A percentile compares a stretch with the other conserved stretches of the same genome.
Evolutionary conservation across 2,888 invertebrate genomes (phyloP).

Genomic region (Dryobotodes eremita): DNA sequence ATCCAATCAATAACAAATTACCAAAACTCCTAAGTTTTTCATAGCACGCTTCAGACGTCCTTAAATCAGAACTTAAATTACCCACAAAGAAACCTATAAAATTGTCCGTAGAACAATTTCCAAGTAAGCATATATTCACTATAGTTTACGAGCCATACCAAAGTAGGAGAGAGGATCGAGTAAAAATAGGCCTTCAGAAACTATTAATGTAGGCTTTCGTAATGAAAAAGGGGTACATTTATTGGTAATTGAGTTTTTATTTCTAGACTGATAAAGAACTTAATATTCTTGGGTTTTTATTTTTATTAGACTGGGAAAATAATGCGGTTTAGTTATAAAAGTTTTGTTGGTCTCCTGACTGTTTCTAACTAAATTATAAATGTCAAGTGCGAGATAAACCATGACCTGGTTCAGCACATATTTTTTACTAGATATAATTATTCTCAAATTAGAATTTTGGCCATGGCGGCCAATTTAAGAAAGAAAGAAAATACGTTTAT

Average conservation of each 20-base stretch:
- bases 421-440: no score
- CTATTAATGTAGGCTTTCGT: constrained; percentile 18
- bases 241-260: constrained; percentile 35
- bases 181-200: constrained; percentile 16
- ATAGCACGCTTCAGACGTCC: constrained; percentile 12
- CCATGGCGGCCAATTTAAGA: no score
- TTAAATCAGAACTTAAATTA: constrained; percentile 28
- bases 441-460: no score
- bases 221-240: constrained; percentile 42
- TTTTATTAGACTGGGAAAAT: constrained; percentile 4
- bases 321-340: background rate
- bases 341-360: background rate
- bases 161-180: background rate
- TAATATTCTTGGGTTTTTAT: constrained; percentile 5
- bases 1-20: background rate
- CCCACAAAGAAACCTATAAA: constrained; percentile 27
- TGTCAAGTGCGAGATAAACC: no score
- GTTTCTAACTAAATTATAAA: background rate
- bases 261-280: constrained; percentile 9
- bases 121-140: background rate
- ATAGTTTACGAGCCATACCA: constrained; percentile 14
- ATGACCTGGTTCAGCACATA: background rate
- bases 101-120: constrained; percentile 17
- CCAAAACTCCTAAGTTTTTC: background rate
- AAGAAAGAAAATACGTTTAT: no score